These are phyloP conservation scores for Paramormyrops kingsleyae DNA, from an alignment of 2,113 vertebrate species.

Conservation along the genomic window DNA sequence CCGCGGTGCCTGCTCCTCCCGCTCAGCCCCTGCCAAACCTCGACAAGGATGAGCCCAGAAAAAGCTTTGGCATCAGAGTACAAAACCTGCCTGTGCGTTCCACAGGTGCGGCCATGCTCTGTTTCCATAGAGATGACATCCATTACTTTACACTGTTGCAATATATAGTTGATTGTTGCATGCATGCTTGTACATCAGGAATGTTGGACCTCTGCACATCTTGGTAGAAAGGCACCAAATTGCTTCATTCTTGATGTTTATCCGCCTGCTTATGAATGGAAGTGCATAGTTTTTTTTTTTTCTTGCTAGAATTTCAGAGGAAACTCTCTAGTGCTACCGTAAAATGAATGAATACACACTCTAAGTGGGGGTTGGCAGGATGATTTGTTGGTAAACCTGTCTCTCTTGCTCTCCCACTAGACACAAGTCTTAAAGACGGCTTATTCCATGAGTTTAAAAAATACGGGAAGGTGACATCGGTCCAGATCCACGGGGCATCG, in stretches of 20 bases:
- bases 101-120: constrained; percentile 60
- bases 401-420: constrained; percentile 37
- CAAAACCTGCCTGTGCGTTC: constrained; percentile 85
- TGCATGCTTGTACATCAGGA: neutral
- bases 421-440: constrained; percentile 85
- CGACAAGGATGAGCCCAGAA: constrained; percentile 80
- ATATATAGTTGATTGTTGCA: neutral
- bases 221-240: neutral
- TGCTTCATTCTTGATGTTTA: neutral
- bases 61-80: constrained; percentile 84
- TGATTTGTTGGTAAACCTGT: neutral
- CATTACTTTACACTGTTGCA: neutral
- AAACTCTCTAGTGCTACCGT: neutral
- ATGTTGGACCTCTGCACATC: neutral
- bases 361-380: neutral
- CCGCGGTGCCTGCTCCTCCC: constrained; percentile 72
- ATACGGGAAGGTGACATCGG: constrained; percentile 81
- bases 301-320: neutral
- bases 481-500: constrained; percentile 77
- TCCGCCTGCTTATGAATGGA: neutral
- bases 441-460: constrained; percentile 89
- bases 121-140: neutral
- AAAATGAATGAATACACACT: neutral
- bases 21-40: constrained; percentile 64
- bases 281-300: neutral